Evolutionary conservation across 2,888 invertebrate species (phyloP).

Genomic region (Rhogogaster chlorosoma): DNA sequence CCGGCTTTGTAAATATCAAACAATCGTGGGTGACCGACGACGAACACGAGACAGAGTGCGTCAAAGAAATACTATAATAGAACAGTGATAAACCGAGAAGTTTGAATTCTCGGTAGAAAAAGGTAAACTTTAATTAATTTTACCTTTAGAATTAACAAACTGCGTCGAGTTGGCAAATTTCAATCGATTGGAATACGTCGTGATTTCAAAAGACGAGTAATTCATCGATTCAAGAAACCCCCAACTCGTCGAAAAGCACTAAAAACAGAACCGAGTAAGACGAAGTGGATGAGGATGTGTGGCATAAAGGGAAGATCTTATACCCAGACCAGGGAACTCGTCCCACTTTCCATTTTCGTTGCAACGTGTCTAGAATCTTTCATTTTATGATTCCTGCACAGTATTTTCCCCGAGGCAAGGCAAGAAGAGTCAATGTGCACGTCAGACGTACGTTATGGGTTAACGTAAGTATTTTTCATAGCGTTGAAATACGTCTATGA

Average conservation of each 20-base stretch:
- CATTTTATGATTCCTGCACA: conserved; percentile 18
- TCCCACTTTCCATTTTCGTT: conserved; percentile 33
- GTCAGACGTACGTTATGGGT: conserved; percentile 9
- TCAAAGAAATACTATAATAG: conserved; percentile 2
- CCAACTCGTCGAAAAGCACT: not conserved
- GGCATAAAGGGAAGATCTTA: not conserved
- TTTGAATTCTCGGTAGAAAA: not conserved
- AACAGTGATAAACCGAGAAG: conserved; percentile 22
- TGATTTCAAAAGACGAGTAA: not conserved
- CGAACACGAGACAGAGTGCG: not conserved
- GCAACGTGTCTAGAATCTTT: conserved; percentile 41
- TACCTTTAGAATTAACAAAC: not conserved
- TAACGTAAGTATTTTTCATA: conserved; percentile 2
- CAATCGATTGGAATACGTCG: not conserved
- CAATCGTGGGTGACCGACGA: conserved; percentile 21
- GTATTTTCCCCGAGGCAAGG: conserved; percentile 13
- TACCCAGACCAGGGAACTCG: not conserved
- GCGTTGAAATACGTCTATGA: not conserved
- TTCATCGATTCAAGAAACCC: not conserved
- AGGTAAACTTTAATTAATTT: not conserved
- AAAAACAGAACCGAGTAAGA: not conserved
- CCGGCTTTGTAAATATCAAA: conserved; percentile 44
- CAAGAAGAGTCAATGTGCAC: not conserved
- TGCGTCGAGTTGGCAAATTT: not conserved
- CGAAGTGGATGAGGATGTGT: not conserved